Percentiles rank a stretch among this genome's conserved stretches.
Evolutionary conservation across 2,113 vertebrate species (phyloP).

Genomic region (Macrotis lagotis): DNA sequence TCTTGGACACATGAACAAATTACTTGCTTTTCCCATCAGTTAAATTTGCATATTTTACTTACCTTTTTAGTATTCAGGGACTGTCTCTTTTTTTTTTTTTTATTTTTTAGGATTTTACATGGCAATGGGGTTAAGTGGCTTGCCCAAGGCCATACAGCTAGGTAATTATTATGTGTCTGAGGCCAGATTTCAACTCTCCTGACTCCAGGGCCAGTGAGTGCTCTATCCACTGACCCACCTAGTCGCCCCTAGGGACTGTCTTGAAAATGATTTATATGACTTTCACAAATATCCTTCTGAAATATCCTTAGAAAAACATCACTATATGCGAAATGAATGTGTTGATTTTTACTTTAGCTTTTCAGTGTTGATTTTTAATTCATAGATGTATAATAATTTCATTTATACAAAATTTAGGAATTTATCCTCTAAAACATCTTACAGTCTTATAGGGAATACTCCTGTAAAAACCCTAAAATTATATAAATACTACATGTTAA

Average conservation of each 20-base stretch:
- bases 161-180: too few species aligned
- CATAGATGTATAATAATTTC: not conserved
- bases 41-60: conserved; percentile 40
- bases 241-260: conserved; percentile 35
- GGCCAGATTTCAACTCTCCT: too few species aligned
- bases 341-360: conserved; percentile 11
- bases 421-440: not conserved
- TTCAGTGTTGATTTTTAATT: not conserved
- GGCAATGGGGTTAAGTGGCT: too few species aligned
- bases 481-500: not conserved
- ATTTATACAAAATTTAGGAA: not conserved
- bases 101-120: too few species aligned
- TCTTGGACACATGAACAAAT: conserved; percentile 36
- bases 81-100: too few species aligned
- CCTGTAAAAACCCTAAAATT: not conserved
- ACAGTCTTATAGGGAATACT: not conserved
- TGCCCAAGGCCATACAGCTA: too few species aligned
- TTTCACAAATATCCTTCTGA: conserved; percentile 11
- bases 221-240: too few species aligned
- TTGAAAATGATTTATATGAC: conserved; percentile 9
- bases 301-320: not conserved
- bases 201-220: too few species aligned
- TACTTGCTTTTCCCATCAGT: conserved; percentile 40
- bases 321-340: not conserved
- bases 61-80: conserved; percentile 13